A percentile compares a stretch with the other conserved stretches of the same genome.
phyloP scores from a whole-genome alignment of 2,888 invertebrate genomes.

The Synergus umbraculus region DNA sequence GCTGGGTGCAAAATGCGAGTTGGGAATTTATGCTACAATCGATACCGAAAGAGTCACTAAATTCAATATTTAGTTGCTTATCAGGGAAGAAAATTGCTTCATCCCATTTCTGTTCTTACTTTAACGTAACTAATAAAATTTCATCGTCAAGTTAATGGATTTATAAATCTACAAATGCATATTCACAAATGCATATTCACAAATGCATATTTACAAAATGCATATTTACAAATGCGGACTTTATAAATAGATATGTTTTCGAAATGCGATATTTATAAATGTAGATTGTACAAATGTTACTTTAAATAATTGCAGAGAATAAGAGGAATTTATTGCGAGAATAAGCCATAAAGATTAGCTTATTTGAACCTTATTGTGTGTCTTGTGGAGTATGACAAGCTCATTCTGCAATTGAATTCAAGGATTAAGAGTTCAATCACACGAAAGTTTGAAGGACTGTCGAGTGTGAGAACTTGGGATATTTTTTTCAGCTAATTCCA shows the following conservation, averaged over 20 bases:
- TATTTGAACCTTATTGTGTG: constrained; percentile 16
- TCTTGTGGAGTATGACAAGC: not conserved
- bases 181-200: too few species aligned
- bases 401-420: not conserved
- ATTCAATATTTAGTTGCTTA: constrained; percentile 10
- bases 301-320: not conserved
- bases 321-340: not conserved
- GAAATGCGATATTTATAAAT: not conserved
- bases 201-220: too few species aligned
- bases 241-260: not conserved
- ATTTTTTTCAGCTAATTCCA: not conserved
- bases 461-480: not conserved
- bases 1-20: constrained; percentile 26
- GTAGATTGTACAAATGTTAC: not conserved
- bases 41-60: constrained; percentile 7
- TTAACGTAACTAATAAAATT: not conserved
- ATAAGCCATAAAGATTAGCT: constrained; percentile 18
- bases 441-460: not conserved
- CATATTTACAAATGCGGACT: too few species aligned
- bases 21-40: constrained; percentile 30
- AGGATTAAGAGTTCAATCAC: constrained; percentile 17
- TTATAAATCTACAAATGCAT: not conserved
- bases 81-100: constrained; percentile 19
- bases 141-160: not conserved
- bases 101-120: constrained; percentile 6